Evolutionary conservation across 2,113 vertebrate genomes (phyloP).

Genomic region (Salvelinus sp.): DNA sequence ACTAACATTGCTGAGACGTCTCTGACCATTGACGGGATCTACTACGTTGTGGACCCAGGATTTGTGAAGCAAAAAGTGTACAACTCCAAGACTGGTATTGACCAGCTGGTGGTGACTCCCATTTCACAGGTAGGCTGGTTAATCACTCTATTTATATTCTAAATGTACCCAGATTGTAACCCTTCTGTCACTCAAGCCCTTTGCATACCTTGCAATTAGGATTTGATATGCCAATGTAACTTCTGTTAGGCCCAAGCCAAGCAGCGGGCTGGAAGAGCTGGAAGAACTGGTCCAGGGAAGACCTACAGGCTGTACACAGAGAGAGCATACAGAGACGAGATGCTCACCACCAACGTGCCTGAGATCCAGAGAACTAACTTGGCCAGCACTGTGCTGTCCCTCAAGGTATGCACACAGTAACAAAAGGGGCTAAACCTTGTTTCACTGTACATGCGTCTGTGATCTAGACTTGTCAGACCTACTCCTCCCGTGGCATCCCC

Average conservation of each 20-base stretch:
- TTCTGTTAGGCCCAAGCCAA: slow-evolving; percentile 90
- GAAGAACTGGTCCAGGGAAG: slow-evolving; percentile 93
- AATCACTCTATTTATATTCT: neutral
- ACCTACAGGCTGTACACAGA: slow-evolving; percentile 95
- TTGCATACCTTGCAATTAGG: too few relatives aligned
- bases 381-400: slow-evolving; percentile 94
- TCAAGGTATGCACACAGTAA: slow-evolving; percentile 83
- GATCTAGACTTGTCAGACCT: too few relatives aligned
- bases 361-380: slow-evolving; percentile 98
- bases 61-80: slow-evolving; percentile 99
- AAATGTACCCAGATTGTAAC: neutral
- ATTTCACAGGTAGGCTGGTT: slow-evolving; percentile 89
- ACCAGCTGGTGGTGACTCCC: slow-evolving; percentile 96
- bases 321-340: slow-evolving; percentile 94
- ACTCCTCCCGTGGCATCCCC: neutral
- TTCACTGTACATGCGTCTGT: neutral
- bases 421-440: neutral
- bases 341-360: slow-evolving; percentile 96
- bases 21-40: slow-evolving; percentile 96
- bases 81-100: slow-evolving; percentile 98
- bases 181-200: too few relatives aligned
- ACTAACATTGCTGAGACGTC: slow-evolving; percentile 98
- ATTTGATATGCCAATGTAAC: neutral
- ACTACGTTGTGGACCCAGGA: slow-evolving; percentile 96
- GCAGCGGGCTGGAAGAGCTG: slow-evolving; percentile 91